phyloP scores from a whole-genome alignment of 2,888 invertebrate species.

The Notocelia uddmanniana region DNA sequence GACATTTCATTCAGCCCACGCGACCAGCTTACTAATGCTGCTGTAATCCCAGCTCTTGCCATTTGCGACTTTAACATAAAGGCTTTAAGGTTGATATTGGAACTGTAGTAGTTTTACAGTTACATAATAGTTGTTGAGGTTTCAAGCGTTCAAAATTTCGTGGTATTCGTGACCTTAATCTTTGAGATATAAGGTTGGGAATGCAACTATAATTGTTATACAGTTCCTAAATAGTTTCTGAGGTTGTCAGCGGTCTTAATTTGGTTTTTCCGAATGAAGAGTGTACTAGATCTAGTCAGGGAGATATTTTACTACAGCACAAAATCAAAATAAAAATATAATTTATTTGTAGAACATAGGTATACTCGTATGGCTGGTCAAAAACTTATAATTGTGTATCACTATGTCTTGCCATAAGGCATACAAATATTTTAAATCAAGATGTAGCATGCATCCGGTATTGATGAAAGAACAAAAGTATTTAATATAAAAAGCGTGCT shows the following conservation, averaged over 20 bases:
- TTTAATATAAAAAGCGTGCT: too few relatives aligned
- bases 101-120: too few relatives aligned
- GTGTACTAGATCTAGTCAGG: not conserved
- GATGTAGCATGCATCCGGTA: too few relatives aligned
- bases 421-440: too few relatives aligned
- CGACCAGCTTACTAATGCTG: conserved; percentile 13
- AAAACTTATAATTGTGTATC: too few relatives aligned
- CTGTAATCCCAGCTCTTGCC: not conserved
- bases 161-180: not conserved
- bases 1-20: conserved; percentile 32
- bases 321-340: too few relatives aligned
- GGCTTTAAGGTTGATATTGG: not conserved
- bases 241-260: not conserved
- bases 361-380: too few relatives aligned
- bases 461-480: too few relatives aligned
- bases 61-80: not conserved
- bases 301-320: too few relatives aligned
- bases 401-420: too few relatives aligned
- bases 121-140: too few relatives aligned
- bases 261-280: not conserved
- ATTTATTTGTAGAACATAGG: too few relatives aligned
- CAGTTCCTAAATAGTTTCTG: not conserved
- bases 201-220: not conserved
- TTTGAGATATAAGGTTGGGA: not conserved
- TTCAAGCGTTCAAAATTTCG: not conserved